Conservation (phyloP, 2,113 vertebrate species). For the Empidonax alnorum region DNA sequence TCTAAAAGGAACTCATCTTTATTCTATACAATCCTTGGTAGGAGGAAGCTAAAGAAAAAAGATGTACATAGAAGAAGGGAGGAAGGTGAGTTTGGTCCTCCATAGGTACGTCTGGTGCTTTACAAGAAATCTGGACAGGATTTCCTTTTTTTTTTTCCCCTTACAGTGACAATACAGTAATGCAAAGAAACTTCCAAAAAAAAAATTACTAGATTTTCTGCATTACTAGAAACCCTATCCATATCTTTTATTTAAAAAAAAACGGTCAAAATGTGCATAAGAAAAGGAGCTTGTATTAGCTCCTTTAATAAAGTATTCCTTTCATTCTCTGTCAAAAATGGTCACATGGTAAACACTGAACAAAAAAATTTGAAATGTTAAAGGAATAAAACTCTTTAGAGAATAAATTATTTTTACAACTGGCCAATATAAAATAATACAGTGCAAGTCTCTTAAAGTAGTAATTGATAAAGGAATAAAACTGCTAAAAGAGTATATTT, state of each 20-base stretch:
- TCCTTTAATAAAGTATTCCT: conserved; percentile 6
- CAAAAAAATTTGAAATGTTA: conserved; percentile 54
- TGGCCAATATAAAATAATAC: conserved; percentile 67
- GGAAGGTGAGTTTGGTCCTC: neutral
- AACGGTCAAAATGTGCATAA: neutral
- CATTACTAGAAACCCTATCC: neutral
- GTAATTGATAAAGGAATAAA: conserved; percentile 68
- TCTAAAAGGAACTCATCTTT: neutral
- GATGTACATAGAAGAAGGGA: neutral
- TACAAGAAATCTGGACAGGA: neutral
- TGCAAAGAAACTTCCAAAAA: neutral
- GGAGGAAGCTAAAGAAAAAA: neutral
- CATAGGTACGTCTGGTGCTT: neutral
- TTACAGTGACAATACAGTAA: neutral
- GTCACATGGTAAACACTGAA: conserved; percentile 38
- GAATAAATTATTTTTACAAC: conserved; percentile 64
- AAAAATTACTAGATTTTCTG: neutral
- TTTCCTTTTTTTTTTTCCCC: neutral
- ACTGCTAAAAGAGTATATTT: conserved; percentile 61
- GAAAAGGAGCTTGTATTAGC: neutral
- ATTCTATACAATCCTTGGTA: neutral
- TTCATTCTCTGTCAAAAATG: neutral
- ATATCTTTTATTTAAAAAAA: neutral
- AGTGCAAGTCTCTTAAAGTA: conserved; percentile 52
- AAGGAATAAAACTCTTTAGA: conserved; percentile 46